A percentile compares a stretch with the other conserved stretches of the same genome.
Evolutionary conservation across 2,797 vertebrate species (phyloP).

Genomic region (Cheirogaleus major): DNA sequence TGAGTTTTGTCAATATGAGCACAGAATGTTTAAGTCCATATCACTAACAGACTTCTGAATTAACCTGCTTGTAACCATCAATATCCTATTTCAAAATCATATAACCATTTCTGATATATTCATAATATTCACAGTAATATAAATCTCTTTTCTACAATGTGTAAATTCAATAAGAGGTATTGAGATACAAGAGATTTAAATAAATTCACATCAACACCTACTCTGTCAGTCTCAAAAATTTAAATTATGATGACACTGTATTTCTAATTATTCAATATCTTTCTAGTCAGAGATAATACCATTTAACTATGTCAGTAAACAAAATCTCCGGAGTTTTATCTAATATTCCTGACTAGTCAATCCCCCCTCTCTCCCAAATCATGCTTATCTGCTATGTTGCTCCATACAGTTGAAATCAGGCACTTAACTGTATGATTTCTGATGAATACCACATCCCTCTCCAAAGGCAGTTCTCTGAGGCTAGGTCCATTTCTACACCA

Average conservation of each 20-base stretch:
- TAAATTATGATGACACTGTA: not conserved
- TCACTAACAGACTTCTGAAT: constrained; percentile 16
- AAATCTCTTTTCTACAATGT: not conserved
- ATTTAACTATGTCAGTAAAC: not conserved
- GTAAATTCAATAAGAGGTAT: not conserved
- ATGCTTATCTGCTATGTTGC: accelerated
- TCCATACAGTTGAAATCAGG: not conserved
- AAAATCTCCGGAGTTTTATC: not conserved
- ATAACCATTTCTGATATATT: not conserved
- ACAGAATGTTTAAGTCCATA: constrained; percentile 10
- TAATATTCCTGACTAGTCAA: not conserved
- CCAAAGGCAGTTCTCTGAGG: not conserved
- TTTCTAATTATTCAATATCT: not conserved
- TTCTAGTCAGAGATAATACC: not conserved
- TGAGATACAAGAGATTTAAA: not conserved
- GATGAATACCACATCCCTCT: not conserved
- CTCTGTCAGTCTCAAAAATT: not conserved
- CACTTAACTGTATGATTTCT: not conserved
- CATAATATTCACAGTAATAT: not conserved
- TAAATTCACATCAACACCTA: not conserved
- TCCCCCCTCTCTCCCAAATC: too few relatives aligned
- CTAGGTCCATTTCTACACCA: not conserved
- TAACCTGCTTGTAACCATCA: not conserved
- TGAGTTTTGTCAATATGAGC: not conserved
- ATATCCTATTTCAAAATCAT: constrained; percentile 4